These are phyloP conservation scores for Laticauda colubrina DNA, from an alignment of 2,113 vertebrate genomes.

Conservation along the genomic window DNA sequence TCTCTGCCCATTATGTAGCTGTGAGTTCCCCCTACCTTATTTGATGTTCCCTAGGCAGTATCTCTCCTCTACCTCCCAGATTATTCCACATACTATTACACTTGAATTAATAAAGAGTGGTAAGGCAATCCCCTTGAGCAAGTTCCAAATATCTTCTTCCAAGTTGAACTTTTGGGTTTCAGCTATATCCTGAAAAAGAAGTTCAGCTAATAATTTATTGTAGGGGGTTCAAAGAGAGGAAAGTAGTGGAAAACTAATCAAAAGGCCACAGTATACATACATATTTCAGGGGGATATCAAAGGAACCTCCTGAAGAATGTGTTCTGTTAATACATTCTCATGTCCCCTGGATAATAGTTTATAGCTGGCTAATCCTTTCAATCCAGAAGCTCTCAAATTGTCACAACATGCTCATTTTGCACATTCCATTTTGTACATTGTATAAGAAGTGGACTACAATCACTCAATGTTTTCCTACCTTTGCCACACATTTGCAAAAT, in stretches of 20 bases:
- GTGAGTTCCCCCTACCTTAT: too few relatives aligned
- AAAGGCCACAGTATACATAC: background rate
- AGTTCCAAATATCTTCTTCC: background rate
- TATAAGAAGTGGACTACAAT: background rate
- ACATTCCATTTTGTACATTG: background rate
- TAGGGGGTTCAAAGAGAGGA: background rate
- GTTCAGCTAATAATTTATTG: background rate
- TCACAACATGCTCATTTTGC: background rate
- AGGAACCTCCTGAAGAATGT: background rate
- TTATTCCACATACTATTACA: background rate
- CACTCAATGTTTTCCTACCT: background rate
- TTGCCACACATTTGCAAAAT: background rate
- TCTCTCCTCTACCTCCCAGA: background rate
- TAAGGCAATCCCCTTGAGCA: background rate
- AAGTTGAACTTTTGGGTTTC: background rate
- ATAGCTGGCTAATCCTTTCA: background rate
- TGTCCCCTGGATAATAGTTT: background rate
- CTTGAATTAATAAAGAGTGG: background rate
- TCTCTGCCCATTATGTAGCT: background rate
- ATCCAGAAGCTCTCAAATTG: background rate
- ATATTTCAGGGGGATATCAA: background rate
- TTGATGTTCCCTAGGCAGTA: background rate
- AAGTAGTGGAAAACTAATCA: background rate
- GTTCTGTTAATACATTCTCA: background rate
- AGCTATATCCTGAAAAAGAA: background rate